Base-by-base conservation (phyloP, 2,113 vertebrate genomes). In the Takifugu bimaculatus region DNA sequence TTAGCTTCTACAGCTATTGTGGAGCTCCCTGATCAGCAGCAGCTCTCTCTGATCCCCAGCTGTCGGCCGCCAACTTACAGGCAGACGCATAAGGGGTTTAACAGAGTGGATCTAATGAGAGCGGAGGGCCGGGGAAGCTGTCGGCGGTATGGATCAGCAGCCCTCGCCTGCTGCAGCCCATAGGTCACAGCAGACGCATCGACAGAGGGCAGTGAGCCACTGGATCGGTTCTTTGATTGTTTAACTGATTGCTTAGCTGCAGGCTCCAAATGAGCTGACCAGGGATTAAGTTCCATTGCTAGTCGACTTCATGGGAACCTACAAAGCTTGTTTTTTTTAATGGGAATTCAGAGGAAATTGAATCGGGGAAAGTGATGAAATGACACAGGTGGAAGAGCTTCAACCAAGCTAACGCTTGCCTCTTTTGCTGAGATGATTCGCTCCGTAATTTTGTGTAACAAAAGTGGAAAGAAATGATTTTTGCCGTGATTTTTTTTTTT, bases 31-130 rank as follows among this genome's bases (percentile, higher is more conserved):
- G 50, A 60, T 74, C 71, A 74, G 75, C 78, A 65, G 51, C 67
- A 45, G 70, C 26, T 74, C 58, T 71, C 32, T 32, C 51, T 48
- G 1, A 65, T 79, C 65, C 70, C 60, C 68, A 64, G 61, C 67
- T 50, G 65, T 67, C 52, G 45, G 57, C 63, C 76, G 54, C 57
- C 47, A 68, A 60, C 63, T 54, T 56, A 80, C 76, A 81, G 84
- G 84, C 79, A 71, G 76, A 79, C 74, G 81, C 80, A 83, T 79
- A 68, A 76, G 72, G 75, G 63, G 81, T 79, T 82, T 87, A 89
- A 86, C 77, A 82, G 82, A 86, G 83, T 83, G 81, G 76, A 85
- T 88, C 79, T 86, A 84, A 88, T 84, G 82, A 77, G 77, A 80
- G 77, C 62, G 68, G 58, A 75, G 80, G 28, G 48, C 28, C 63